Evolutionary conservation across 2,113 vertebrate genomes (phyloP).

Genomic region (Agapornis roseicollis): DNA sequence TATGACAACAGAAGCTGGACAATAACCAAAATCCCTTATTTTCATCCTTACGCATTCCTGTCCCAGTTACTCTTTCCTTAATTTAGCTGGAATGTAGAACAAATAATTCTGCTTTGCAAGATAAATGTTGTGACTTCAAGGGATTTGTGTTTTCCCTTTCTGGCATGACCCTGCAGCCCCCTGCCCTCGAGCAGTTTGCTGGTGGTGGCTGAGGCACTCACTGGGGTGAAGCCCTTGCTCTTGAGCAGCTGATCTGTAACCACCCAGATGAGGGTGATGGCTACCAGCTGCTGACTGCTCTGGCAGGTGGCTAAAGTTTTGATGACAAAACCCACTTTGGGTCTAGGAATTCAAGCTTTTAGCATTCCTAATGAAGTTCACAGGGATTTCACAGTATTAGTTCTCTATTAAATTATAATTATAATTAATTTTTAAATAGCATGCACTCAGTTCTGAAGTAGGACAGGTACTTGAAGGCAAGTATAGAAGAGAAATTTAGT

Average conservation of each 20-base stretch:
- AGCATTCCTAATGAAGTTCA: neutral
- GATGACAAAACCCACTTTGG: neutral
- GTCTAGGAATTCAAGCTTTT: neutral
- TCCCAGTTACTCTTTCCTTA: neutral
- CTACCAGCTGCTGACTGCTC: neutral
- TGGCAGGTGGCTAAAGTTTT: neutral
- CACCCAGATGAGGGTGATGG: neutral
- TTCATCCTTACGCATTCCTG: neutral
- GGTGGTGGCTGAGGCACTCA: rapidly evolving
- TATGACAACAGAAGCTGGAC: neutral
- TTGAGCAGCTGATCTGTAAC: neutral
- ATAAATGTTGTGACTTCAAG: neutral
- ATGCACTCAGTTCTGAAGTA: neutral
- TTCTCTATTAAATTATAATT: neutral
- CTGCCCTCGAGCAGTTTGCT: neutral
- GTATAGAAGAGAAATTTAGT: neutral
- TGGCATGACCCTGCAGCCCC: neutral
- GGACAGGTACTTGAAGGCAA: neutral
- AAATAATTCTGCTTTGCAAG: neutral
- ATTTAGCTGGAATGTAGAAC: neutral
- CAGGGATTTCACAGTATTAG: neutral
- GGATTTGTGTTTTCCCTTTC: neutral
- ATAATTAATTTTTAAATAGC: neutral
- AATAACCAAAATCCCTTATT: neutral
- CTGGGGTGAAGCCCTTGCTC: neutral